Evolutionary conservation across 2,888 invertebrate genomes (phyloP), one percentile per base, ranked within the genome.

Genomic region (Omphaloscelis lunosa): DNA sequence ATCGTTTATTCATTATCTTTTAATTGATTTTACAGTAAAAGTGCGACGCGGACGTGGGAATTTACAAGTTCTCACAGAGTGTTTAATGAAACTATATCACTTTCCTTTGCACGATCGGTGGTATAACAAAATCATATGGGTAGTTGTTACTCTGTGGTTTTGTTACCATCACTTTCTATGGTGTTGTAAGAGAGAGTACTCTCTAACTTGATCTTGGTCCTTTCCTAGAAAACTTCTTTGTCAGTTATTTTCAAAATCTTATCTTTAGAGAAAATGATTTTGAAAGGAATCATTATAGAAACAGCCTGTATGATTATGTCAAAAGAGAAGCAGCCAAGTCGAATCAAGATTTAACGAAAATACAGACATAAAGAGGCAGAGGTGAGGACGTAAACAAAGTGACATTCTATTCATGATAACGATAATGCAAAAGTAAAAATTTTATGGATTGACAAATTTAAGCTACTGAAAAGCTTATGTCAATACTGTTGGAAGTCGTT

Each of bases 1-100:
- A 82, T 78, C 41, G 29, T 61, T 58, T 58, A 77, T 68, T 68
- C 6, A 71, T 65, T 74, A 72, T 15, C 12, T 3, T 27, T 72
- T 75, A 73, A 83, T 76, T 67, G 71, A 76, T 84, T 83, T 74
- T 59, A 67, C 59, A 77, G 83, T 81, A 70, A 73, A 82, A 80
- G 45, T 72, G 65, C 41, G 53, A 62, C 5, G 62, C 58, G 6
- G 83, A 39, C 74, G 75, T 86, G 79, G 58, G 86, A 84, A 72
- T 53, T 58, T 51, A 67, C 67, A 39, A 51, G 53, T 82, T 84
- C 75, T 58, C 80, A 86, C 70, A 63, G 51, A 68, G 12, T 61
- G 34, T 51, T 66, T 41, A 51, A 45, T 75, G 56, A 56, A 78
- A 83, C 65, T 79, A 56, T 75, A 71, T 56, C 70, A 77, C 80